phyloP scores from a whole-genome alignment of 1,140 invertebrate genomes.

The Panulirus ornatus region DNA sequence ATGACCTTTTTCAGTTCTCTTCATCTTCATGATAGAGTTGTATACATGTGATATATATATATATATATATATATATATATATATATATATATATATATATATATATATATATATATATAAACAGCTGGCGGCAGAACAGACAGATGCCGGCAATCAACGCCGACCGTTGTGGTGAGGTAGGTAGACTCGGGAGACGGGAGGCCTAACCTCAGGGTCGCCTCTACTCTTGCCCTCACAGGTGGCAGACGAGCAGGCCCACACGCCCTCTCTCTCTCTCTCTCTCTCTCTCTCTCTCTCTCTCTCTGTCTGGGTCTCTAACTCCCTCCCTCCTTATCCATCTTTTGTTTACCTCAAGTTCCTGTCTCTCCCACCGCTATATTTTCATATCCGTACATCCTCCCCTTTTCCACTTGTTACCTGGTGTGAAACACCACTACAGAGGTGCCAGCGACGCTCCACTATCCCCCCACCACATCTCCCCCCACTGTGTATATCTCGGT shows the following conservation, averaged over 20 bases:
- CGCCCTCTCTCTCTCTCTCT: background rate
- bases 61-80: no score
- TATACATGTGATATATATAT: no score
- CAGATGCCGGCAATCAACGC: conserved; percentile 30
- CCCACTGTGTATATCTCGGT: no score
- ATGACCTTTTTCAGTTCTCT: no score
- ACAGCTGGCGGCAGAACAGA: no score
- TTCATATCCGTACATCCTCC: background rate
- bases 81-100: no score
- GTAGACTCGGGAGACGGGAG: background rate
- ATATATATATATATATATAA: no score
- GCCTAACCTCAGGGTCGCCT: background rate
- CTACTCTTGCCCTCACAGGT: conserved; percentile 19
- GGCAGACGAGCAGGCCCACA: conserved; percentile 18
- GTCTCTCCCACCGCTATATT: no score
- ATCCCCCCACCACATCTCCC: no score
- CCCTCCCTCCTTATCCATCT: background rate
- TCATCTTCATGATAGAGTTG: no score
- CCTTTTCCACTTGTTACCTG: background rate
- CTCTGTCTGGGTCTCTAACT: background rate
- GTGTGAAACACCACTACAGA: no score
- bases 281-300: background rate
- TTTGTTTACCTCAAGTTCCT: background rate
- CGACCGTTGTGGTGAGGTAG: conserved; percentile 9
- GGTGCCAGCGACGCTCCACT: no score